Evolutionary conservation across 2,888 invertebrate species (phyloP), one percentile per base, ranked within the genome.

Genomic region (Hydrotaea cyrtoneurina): DNA sequence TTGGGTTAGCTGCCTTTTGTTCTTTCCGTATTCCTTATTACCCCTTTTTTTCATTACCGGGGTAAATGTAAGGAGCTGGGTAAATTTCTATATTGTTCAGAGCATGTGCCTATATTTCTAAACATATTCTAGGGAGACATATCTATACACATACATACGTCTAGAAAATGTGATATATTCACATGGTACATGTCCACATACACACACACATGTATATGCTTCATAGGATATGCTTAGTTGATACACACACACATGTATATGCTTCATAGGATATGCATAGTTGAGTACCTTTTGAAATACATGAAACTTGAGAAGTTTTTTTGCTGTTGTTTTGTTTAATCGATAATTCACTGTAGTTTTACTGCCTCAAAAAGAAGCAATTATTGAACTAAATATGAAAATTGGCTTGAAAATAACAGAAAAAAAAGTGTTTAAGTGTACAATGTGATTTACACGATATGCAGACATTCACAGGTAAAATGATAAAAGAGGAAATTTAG

Each of bases 261-360:
- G 62, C n/a, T 62, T 15, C 3, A 2, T n/a, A 31, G 62, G 62
- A 36, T 62, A 62, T 62, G 26, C 62, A 62, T 62, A 17, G 5
- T 62, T 21, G 15, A 31, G 26, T 36, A 62, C 31, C n/a, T 62
- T 62, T 21, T 23, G 21, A n/a, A 5, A 15, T 31, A 21, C 55
- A 11, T 62, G 62, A 11, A 15, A 31, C n/a, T n/a, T n/a, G n/a
- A n/a, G n/a, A n/a, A n/a, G n/a, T 57, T 57, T 21, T 59, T 59
- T 59, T 26, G 23, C 21, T 26, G 1, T 36, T 23, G 15, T 59
- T 15, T 59, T 62, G 62, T 62, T 62, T 62, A 62, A 62, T 62
- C 62, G 62, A 62, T 62, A 62, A n/a, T 62, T 62, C 36, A 31
- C 36, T 15, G 62, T 26, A 36, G 31, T 36, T 62, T 62, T 62